These are phyloP conservation scores for Dendroctonus ponderosae DNA, from an alignment of 1,140 invertebrate genomes.

Conservation along the genomic window DNA sequence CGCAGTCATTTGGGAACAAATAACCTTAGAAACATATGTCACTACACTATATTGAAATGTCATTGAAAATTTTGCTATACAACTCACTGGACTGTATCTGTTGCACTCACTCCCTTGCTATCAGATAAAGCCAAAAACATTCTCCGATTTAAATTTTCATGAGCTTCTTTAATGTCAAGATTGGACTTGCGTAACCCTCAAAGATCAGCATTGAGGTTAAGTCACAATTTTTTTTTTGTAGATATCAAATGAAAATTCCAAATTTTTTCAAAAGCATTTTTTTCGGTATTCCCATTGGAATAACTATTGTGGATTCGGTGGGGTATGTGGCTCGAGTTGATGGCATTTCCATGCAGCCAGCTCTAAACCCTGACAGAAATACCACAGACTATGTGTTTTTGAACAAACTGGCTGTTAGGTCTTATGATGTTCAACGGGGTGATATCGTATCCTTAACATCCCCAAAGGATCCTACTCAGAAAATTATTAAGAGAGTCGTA, in stretches of 20 bases:
- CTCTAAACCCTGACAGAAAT: slow-evolving; percentile 72
- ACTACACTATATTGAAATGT: no score
- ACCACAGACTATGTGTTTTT: slow-evolving; percentile 81
- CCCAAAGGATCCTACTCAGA: slow-evolving; percentile 80
- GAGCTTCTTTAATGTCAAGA: neutral
- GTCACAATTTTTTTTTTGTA: slow-evolving; percentile 3
- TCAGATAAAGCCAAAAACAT: neutral
- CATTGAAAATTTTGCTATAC: no score
- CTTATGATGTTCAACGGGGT: slow-evolving; percentile 67
- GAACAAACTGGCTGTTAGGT: slow-evolving; percentile 72
- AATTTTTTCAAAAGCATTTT: slow-evolving; percentile 58
- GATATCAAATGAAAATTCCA: slow-evolving; percentile 47
- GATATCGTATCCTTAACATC: slow-evolving; percentile 84
- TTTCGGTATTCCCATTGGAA: slow-evolving; percentile 75
- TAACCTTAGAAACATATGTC: no score
- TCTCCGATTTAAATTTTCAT: neutral
- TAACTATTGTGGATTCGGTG: slow-evolving; percentile 77
- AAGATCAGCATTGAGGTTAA: slow-evolving; percentile 1
- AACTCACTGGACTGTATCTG: no score
- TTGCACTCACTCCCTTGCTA: no score
- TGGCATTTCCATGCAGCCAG: slow-evolving; percentile 89
- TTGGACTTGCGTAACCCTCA: neutral
- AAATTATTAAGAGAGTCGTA: slow-evolving; percentile 87
- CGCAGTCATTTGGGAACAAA: no score
- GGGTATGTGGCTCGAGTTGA: slow-evolving; percentile 85